Conservation (phyloP, 2,888 invertebrate species). For the Achlya flavicornis region DNA sequence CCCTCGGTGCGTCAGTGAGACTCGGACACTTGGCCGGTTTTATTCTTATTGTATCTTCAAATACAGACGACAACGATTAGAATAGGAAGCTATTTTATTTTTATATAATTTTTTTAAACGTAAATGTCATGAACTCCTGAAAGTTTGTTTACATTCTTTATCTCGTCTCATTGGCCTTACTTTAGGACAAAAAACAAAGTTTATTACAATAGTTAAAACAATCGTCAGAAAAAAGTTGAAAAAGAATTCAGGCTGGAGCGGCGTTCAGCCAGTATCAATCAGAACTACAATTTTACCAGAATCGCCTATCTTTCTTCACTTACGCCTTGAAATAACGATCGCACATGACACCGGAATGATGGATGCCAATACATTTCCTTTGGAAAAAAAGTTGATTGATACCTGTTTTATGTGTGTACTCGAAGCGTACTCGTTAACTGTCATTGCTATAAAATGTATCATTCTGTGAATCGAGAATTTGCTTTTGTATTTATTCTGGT, state of each 20-base stretch:
- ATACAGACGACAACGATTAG: too few species aligned
- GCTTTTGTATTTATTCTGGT: neutral
- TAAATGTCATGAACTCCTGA: too few species aligned
- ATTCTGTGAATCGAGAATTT: neutral
- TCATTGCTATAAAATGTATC: neutral
- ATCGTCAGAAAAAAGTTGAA: too few species aligned
- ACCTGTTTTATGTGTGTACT: slow-evolving; percentile 11
- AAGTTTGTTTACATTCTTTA: too few species aligned
- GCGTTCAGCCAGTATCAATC: too few species aligned
- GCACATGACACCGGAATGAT: slow-evolving; percentile 30
- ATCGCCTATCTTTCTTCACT: neutral
- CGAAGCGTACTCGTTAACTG: neutral
- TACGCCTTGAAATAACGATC: slow-evolving; percentile 17
- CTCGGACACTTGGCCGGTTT: too few species aligned
- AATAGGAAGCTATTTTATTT: too few species aligned
- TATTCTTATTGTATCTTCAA: too few species aligned
- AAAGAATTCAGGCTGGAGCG: neutral
- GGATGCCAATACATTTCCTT: slow-evolving; percentile 34
- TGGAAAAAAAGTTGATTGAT: slow-evolving; percentile 38
- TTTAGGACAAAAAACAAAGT: neutral
- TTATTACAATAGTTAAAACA: neutral
- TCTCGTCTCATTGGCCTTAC: too few species aligned
- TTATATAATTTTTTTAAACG: too few species aligned
- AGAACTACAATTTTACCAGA: too few species aligned
- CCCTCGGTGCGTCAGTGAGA: too few species aligned